These are phyloP conservation scores for Altica lythri DNA, from an alignment of 2,888 invertebrate genomes.

Conservation along the genomic window DNA sequence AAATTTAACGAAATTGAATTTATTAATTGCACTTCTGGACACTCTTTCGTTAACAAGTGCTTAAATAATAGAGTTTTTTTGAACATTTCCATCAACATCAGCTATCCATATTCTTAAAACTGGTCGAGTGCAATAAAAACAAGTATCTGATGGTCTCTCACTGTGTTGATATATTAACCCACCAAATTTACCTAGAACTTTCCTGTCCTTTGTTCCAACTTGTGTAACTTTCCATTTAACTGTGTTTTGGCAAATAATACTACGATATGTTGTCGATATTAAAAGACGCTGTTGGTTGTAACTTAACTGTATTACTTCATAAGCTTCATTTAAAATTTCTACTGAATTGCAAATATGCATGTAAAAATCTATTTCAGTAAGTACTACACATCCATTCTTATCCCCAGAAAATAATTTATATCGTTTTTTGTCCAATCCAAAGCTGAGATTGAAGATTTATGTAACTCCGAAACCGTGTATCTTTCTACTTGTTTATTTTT, in stretches of 20 bases:
- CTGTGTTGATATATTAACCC: conserved; percentile 64
- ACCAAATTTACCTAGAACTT: conserved; percentile 72
- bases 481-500: conserved; percentile 75
- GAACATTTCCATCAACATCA: conserved; percentile 74
- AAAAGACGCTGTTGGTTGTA: conserved; percentile 74
- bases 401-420: conserved; percentile 91
- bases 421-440: conserved; percentile 94
- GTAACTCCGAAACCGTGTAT: conserved; percentile 84
- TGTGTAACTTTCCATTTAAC: conserved; percentile 73
- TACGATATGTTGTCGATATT: conserved; percentile 82
- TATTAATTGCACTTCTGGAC: conserved; percentile 69
- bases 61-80: conserved; percentile 69
- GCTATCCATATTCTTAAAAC: conserved; percentile 86
- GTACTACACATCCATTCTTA: conserved; percentile 79
- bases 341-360: conserved; percentile 84
- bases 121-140: conserved; percentile 79
- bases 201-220: conserved; percentile 86
- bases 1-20: conserved; percentile 66
- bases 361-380: conserved; percentile 88
- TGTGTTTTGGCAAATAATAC: conserved; percentile 75
- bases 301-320: conserved; percentile 83
- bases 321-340: conserved; percentile 82
- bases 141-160: conserved; percentile 57
- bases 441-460: conserved; percentile 74
- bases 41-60: conserved; percentile 54